phyloP scores from a whole-genome alignment of 2,797 vertebrate genomes.

The Smutsia temminckii region DNA sequence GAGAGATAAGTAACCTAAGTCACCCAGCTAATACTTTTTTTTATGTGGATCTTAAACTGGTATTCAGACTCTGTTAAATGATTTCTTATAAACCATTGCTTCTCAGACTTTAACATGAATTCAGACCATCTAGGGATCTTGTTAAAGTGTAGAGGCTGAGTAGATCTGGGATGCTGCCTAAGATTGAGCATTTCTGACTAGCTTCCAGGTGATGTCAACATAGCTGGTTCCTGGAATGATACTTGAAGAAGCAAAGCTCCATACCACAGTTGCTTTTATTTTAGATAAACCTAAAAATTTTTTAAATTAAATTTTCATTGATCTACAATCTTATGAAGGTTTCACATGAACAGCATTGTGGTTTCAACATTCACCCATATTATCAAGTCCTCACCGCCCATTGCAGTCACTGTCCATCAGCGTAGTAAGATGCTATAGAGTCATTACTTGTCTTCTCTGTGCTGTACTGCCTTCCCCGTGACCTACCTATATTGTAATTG shows the following conservation, averaged over 20 bases:
- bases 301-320: not conserved
- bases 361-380: no score
- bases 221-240: not conserved
- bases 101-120: not conserved
- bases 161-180: not conserved
- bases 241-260: not conserved
- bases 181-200: not conserved
- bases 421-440: no score
- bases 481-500: no score
- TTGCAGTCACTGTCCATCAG: no score
- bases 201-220: not conserved
- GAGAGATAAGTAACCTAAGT: not conserved
- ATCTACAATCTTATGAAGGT: no score
- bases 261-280: constrained; percentile 11
- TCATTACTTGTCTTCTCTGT: no score
- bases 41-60: not conserved
- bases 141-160: not conserved
- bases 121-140: not conserved
- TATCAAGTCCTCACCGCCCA: no score
- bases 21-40: not conserved
- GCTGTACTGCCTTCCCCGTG: no score
- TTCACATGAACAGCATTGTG: no score
- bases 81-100: not conserved
- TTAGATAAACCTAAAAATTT: not conserved
- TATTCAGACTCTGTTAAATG: not conserved